Evolutionary conservation across 2,113 vertebrate genomes (phyloP).

Genomic region (Crotalus helleri): DNA sequence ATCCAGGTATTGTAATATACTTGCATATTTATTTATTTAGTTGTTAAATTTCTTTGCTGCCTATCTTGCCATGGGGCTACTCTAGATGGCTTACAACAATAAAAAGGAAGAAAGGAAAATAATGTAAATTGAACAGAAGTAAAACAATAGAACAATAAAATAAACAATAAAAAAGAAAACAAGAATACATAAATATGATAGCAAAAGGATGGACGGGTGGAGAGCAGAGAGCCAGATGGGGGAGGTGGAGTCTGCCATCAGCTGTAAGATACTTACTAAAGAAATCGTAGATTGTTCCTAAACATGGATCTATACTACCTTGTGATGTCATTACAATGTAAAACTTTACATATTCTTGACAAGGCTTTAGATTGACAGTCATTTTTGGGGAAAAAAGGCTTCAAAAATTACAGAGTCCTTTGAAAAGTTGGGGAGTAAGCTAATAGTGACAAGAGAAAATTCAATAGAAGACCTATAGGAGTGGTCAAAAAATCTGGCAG

Average conservation of each 20-base stretch:
- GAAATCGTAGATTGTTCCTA: constrained; percentile 43
- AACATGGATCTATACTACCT: constrained; percentile 50
- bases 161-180: background rate
- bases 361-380: constrained; percentile 44
- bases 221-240: background rate
- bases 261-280: constrained; percentile 46
- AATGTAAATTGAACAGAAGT: background rate
- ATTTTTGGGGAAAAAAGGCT: constrained; percentile 49
- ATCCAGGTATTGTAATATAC: background rate
- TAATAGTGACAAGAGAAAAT: constrained; percentile 7
- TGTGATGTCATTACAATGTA: constrained; percentile 61
- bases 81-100: background rate
- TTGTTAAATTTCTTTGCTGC: background rate
- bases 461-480: background rate
- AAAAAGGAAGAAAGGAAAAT: background rate
- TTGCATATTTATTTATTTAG: background rate
- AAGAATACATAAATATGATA: background rate
- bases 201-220: background rate
- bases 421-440: constrained; percentile 3
- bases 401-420: constrained; percentile 47
- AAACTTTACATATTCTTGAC: constrained; percentile 61
- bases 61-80: background rate
- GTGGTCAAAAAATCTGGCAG: background rate
- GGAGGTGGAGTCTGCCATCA: too few relatives aligned
- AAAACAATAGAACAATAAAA: background rate